Base-by-base conservation (phyloP, 2,888 invertebrate genomes). In the Lithophane semibrunnea region DNA sequence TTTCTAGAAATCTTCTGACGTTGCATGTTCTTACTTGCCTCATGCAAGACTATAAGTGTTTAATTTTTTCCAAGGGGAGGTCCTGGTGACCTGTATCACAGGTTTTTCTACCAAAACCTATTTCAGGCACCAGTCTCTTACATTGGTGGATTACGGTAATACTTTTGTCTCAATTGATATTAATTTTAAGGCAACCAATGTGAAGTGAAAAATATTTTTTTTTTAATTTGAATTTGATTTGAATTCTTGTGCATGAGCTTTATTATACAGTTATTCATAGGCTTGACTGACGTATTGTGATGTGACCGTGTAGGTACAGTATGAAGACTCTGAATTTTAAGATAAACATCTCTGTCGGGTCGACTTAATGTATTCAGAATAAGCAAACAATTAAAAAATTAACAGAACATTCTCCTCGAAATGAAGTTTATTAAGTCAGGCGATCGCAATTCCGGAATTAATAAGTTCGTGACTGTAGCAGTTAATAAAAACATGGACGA, bases 381-480 rank as follows among this genome's bases (percentile, higher is more conserved):
- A 61, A 64, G 47, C 21, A 77, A 72, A 47, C 21, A 66, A 79
- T 80, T 60, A 80, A 44, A 79, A 80, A 73, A 66, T 61, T n/a
- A 49, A 69, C 65, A 61, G 42, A 58, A 69, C 44, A 37, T 78
- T 81, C 68, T 54, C 44, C 18, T 67, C 61, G 29, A 66, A 81
- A 70, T 61, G 44, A 69, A 54, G 56, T 67, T 71, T 60, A 68
- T 67, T 60, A 74, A 74, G 65, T 75, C 77, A 80, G 60, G 80
- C 56, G 61, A 74, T 75, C 67, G 69, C 73, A 52, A 75, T 75
- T n/a, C 37, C 42, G 12, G 52, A 77, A 82, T 75, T 75, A 80
- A 75, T 75, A 69, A 75, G 78, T 83, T 86, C 84, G 81, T 86
- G 84, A 86, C 81, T 47, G 49, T 47, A 54, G 61, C 75, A 64